phyloP scores from a whole-genome alignment of 2,888 invertebrate species.

The Leptogaster cylindrica region DNA sequence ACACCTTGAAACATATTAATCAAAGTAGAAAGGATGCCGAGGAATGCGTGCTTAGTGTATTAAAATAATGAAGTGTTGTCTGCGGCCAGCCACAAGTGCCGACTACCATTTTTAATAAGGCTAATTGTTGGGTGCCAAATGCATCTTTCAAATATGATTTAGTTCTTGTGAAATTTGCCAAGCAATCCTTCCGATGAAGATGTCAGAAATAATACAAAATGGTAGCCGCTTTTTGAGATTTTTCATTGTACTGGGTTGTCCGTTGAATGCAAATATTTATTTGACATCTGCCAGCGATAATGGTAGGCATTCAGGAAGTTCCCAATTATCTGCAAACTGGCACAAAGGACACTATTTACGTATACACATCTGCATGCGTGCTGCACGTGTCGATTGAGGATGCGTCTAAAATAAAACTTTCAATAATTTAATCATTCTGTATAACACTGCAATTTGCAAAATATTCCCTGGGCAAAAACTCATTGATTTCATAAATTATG shows the following conservation, averaged over 20 bases:
- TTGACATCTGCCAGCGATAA: no score
- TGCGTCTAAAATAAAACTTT: no score
- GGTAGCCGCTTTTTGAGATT: no score
- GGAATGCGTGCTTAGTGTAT: background rate
- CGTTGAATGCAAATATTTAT: no score
- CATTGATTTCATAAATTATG: no score
- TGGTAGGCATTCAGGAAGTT: no score
- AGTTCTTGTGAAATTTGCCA: background rate
- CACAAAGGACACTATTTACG: background rate
- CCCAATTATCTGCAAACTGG: background rate
- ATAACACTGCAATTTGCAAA: no score
- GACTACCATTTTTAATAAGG: background rate
- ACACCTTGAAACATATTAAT: slow-evolving; percentile 32
- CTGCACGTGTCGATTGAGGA: no score
- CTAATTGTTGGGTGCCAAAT: background rate
- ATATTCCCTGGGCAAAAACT: no score
- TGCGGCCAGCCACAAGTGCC: background rate
- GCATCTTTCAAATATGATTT: background rate
- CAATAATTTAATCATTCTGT: no score
- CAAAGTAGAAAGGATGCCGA: slow-evolving; percentile 19
- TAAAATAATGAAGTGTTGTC: background rate
- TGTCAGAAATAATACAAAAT: background rate
- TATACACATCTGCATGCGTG: background rate
- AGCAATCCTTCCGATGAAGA: background rate
- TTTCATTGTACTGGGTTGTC: no score